phyloP scores from a whole-genome alignment of 2,797 vertebrate genomes.

The Channallabes apus region DNA sequence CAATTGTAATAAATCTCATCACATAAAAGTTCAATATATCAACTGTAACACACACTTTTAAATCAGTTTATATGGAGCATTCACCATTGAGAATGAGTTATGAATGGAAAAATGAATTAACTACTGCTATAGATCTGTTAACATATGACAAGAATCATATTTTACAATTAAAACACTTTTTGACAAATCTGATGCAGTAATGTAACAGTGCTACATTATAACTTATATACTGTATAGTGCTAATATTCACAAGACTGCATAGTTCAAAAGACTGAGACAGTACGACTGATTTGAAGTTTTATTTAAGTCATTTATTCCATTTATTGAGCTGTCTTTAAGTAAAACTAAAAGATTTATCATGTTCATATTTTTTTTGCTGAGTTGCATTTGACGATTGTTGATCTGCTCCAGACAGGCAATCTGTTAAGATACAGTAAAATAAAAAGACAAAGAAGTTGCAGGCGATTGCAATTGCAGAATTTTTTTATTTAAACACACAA shows the following conservation, averaged over 20 bases:
- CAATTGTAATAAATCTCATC: background rate
- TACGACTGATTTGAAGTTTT: background rate
- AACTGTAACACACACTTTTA: background rate
- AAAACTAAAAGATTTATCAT: background rate
- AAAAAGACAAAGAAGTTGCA: background rate
- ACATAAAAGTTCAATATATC: background rate
- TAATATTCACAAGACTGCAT: background rate
- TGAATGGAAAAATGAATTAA: background rate
- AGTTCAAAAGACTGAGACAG: background rate
- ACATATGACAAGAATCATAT: background rate
- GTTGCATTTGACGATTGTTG: background rate
- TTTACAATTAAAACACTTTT: background rate
- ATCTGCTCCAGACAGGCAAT: background rate
- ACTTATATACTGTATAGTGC: background rate
- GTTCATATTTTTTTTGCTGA: background rate
- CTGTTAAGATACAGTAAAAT: conserved; percentile 15
- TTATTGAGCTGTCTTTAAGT: background rate
- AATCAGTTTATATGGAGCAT: background rate
- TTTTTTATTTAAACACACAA: background rate
- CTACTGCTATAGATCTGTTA: background rate
- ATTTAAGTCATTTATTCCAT: background rate
- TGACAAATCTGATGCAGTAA: background rate
- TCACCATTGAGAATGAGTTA: too few species aligned
- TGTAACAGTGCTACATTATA: background rate
- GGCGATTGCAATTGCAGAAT: background rate